Conservation (phyloP, 2,113 vertebrate species). For the Nothobranchius kuhntae region DNA sequence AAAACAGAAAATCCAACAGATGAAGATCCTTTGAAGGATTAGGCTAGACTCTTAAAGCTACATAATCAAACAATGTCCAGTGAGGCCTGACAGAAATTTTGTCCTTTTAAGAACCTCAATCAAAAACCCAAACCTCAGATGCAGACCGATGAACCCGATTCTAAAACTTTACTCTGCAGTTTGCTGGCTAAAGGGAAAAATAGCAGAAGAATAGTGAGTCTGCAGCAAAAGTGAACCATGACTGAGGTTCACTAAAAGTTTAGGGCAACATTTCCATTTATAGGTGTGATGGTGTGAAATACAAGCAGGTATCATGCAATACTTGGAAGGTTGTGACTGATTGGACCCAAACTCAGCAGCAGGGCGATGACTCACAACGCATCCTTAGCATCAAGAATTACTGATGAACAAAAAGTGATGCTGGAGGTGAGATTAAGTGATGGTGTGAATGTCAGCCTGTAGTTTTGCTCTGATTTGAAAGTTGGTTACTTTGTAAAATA, state of each 20-base stretch:
- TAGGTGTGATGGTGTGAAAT: background rate
- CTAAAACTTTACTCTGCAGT: too few relatives aligned
- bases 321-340: background rate
- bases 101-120: too few relatives aligned
- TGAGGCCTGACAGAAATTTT: too few relatives aligned
- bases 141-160: too few relatives aligned
- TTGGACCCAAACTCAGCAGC: background rate
- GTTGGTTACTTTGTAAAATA: constrained; percentile 16
- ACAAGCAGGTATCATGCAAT: background rate
- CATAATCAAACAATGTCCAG: too few relatives aligned
- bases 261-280: background rate
- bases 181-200: too few relatives aligned
- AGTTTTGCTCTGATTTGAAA: constrained; percentile 7
- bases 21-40: too few relatives aligned
- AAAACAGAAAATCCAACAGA: too few relatives aligned
- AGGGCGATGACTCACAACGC: too few relatives aligned
- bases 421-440: too few relatives aligned
- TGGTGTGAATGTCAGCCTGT: constrained; percentile 1
- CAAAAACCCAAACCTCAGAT: too few relatives aligned
- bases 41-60: too few relatives aligned
- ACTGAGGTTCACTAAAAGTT: background rate
- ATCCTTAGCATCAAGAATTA: constrained; percentile 1
- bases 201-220: background rate
- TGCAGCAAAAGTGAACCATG: background rate
- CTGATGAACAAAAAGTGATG: background rate